These are phyloP conservation scores for Caenorhabditis becei DNA, from an alignment of 2,888 invertebrate species.

Conservation along the genomic window DNA sequence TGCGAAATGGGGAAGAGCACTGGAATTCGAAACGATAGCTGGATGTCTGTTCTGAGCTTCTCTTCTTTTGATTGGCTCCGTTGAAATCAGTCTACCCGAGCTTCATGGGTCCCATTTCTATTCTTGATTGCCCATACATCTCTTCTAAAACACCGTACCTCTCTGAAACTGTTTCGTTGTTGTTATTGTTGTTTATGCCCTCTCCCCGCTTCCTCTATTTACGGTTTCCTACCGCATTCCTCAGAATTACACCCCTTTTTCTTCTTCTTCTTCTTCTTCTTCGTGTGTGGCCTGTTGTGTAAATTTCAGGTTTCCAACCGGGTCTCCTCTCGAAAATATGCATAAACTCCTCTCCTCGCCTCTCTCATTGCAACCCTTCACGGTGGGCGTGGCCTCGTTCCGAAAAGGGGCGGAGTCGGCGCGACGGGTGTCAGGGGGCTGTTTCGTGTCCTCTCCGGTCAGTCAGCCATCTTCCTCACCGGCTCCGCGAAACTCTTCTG, in stretches of 20 bases:
- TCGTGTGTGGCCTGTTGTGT: constrained; percentile 44
- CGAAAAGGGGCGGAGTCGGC: constrained; percentile 47
- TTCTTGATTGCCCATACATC: no score
- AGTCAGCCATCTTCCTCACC: constrained; percentile 32
- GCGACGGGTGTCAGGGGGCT: constrained; percentile 2
- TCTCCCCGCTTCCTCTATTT: background rate
- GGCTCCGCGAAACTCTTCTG: constrained; percentile 41
- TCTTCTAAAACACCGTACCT: no score
- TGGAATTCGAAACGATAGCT: no score
- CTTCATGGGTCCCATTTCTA: no score
- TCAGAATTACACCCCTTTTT: constrained; percentile 17
- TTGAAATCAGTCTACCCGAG: no score
- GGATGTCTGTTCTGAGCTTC: no score
- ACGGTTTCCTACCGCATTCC: constrained; percentile 23
- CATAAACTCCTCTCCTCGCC: constrained; percentile 35
- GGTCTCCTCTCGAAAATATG: constrained; percentile 34
- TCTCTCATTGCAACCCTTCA: constrained; percentile 19
- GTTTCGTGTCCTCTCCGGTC: constrained; percentile 55
- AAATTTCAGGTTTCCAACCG: constrained; percentile 51
- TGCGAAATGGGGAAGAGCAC: no score
- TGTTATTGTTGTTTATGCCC: constrained; percentile 13
- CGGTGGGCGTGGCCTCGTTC: constrained; percentile 39
- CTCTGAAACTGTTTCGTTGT: constrained; percentile 21
- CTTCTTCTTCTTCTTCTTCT: constrained; percentile 15
- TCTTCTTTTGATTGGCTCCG: no score